A percentile compares a stretch with the other conserved stretches of the same genome.
phyloP scores from a whole-genome alignment of 2,797 vertebrate species.

The Lophotriccus pileatus region DNA sequence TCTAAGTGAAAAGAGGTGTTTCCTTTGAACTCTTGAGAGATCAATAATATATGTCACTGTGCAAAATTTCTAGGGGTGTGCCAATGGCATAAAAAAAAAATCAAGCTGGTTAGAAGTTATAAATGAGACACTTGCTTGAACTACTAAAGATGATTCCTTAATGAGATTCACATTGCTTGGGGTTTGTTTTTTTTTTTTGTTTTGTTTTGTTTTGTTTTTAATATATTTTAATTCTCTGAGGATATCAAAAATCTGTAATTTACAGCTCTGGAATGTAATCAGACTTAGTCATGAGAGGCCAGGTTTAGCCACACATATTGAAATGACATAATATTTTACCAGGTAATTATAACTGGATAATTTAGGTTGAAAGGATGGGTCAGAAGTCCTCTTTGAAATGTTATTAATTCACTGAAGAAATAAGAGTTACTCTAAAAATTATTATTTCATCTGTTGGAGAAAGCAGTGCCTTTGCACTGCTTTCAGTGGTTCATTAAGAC shows the following conservation, averaged over 20 bases:
- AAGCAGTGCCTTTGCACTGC: not conserved
- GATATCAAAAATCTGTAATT: slow-evolving; percentile 1
- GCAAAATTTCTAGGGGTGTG: not conserved
- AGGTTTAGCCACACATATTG: not conserved
- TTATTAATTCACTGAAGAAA: slow-evolving; percentile 42
- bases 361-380: slow-evolving; percentile 12
- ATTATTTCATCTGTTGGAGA: not conserved
- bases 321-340: slow-evolving; percentile 36
- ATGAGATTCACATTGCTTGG: not conserved
- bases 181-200: slow-evolving; percentile 4
- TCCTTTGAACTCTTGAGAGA: not conserved
- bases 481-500: not conserved
- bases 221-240: slow-evolving; percentile 34
- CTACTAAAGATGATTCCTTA: not conserved
- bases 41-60: not conserved
- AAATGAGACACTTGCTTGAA: slow-evolving; percentile 26
- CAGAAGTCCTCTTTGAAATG: slow-evolving; percentile 13
- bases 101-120: not conserved
- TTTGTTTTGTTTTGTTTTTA: too few relatives aligned
- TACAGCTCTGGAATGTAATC: not conserved
- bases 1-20: not conserved
- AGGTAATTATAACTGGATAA: slow-evolving; percentile 22
- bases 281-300: not conserved
- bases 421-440: not conserved
- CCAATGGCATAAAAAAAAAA: not conserved